phyloP scores from a whole-genome alignment of 2,888 invertebrate species.

The Nezara viridula region DNA sequence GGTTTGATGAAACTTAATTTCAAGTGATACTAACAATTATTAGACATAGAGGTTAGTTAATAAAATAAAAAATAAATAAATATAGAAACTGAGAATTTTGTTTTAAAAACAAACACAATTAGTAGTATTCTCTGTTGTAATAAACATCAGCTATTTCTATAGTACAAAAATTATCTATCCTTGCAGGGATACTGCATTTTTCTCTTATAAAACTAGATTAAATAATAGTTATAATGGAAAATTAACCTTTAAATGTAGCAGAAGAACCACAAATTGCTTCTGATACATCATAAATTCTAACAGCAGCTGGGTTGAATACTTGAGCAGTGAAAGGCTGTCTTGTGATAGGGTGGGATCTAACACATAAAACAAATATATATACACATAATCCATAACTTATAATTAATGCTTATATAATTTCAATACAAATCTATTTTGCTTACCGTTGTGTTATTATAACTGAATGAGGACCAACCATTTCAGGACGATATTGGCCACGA shows the following conservation, averaged over 20 bases:
- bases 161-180: background rate
- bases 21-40: no score
- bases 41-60: no score
- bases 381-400: background rate
- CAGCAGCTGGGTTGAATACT: slow-evolving; percentile 83
- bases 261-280: slow-evolving; percentile 87
- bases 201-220: background rate
- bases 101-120: no score
- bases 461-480: slow-evolving; percentile 81
- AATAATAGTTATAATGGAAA: background rate
- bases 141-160: no score
- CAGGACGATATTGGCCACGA: slow-evolving; percentile 83
- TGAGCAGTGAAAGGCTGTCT: slow-evolving; percentile 80
- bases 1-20: no score
- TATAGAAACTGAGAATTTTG: no score
- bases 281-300: slow-evolving; percentile 80
- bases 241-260: slow-evolving; percentile 80
- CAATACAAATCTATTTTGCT: slow-evolving; percentile 65
- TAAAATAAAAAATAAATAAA: background rate
- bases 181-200: background rate
- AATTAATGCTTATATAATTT: background rate
- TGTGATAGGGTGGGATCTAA: slow-evolving; percentile 72
- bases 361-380: background rate
- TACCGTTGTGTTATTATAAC: slow-evolving; percentile 76
- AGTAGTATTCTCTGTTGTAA: no score